Conservation (phyloP, 2,888 invertebrate species). For the Rhagophthalmus giganteus region DNA sequence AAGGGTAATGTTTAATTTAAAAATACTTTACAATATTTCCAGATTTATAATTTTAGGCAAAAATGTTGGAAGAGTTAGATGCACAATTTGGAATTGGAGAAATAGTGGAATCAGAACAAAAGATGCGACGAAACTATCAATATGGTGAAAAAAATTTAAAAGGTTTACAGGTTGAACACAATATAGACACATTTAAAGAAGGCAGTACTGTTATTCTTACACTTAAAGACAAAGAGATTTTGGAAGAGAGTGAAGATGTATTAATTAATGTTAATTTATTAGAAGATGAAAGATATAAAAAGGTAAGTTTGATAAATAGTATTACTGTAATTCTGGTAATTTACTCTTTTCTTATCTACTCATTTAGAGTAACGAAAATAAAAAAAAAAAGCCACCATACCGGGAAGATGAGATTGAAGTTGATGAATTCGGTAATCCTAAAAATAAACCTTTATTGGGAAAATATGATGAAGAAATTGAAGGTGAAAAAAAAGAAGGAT, state of each 20-base stretch:
- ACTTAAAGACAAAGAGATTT: slow-evolving; percentile 87
- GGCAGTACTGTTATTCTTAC: slow-evolving; percentile 88
- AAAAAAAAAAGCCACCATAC: slow-evolving; percentile 77
- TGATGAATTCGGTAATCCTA: slow-evolving; percentile 68
- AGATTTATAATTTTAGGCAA: slow-evolving; percentile 79
- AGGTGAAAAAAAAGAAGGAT: slow-evolving; percentile 69
- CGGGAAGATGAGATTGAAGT: slow-evolving; percentile 77
- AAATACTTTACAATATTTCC: too few relatives aligned
- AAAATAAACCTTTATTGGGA: slow-evolving; percentile 70
- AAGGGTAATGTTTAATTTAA: slow-evolving; percentile 62
- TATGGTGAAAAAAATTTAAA: slow-evolving; percentile 74
- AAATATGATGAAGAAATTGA: slow-evolving; percentile 96
- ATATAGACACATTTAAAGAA: slow-evolving; percentile 68
- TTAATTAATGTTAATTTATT: slow-evolving; percentile 89
- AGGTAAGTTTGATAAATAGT: slow-evolving; percentile 56
- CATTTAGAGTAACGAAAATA: slow-evolving; percentile 81
- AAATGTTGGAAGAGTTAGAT: slow-evolving; percentile 92
- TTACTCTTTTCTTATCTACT: too few relatives aligned
- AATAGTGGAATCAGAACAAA: slow-evolving; percentile 78
- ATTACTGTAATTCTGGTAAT: too few relatives aligned
- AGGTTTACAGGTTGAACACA: slow-evolving; percentile 87
- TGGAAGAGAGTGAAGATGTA: slow-evolving; percentile 85
- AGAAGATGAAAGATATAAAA: slow-evolving; percentile 81
- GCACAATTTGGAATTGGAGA: slow-evolving; percentile 89
- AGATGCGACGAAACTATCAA: slow-evolving; percentile 60